A percentile compares a stretch with the other conserved stretches of the same genome.
Conservation (phyloP, 2,888 invertebrate species). For the Tetranychus piercei region DNA sequence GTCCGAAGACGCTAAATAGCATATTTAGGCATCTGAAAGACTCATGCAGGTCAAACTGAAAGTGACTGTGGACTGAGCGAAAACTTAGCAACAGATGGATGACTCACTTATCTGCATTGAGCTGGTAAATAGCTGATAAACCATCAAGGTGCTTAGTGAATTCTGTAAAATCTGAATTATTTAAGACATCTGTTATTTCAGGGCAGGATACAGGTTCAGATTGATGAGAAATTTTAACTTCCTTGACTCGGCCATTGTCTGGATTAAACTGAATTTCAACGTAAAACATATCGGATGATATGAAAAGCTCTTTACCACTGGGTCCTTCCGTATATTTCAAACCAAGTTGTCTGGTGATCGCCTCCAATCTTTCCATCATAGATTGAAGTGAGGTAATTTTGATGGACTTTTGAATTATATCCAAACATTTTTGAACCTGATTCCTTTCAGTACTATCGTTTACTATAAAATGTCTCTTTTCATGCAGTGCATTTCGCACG, state of each 20-base stretch:
- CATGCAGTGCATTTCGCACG: constrained; percentile 40
- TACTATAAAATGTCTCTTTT: constrained; percentile 59
- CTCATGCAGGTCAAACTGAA: background rate
- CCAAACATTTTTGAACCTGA: constrained; percentile 71
- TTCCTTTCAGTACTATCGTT: constrained; percentile 59
- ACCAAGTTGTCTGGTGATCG: constrained; percentile 62
- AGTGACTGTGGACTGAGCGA: background rate
- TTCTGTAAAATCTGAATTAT: constrained; percentile 69
- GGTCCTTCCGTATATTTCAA: constrained; percentile 66
- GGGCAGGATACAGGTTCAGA: constrained; percentile 42
- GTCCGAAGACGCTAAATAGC: background rate
- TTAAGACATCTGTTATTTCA: constrained; percentile 50
- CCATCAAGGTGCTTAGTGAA: constrained; percentile 81
- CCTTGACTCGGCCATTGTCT: constrained; percentile 59
- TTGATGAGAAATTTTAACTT: constrained; percentile 73
- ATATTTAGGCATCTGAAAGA: background rate
- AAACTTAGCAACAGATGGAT: background rate
- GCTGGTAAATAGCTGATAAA: constrained; percentile 70
- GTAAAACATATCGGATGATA: constrained; percentile 91
- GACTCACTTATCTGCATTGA: constrained; percentile 64
- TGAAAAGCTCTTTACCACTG: constrained; percentile 61
- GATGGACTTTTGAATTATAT: constrained; percentile 77
- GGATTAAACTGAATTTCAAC: constrained; percentile 66
- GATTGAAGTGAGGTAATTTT: constrained; percentile 50
- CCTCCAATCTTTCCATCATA: constrained; percentile 74